Evolutionary conservation across 2,113 vertebrate species (phyloP).

Genomic region (Australoheros scitulus): DNA sequence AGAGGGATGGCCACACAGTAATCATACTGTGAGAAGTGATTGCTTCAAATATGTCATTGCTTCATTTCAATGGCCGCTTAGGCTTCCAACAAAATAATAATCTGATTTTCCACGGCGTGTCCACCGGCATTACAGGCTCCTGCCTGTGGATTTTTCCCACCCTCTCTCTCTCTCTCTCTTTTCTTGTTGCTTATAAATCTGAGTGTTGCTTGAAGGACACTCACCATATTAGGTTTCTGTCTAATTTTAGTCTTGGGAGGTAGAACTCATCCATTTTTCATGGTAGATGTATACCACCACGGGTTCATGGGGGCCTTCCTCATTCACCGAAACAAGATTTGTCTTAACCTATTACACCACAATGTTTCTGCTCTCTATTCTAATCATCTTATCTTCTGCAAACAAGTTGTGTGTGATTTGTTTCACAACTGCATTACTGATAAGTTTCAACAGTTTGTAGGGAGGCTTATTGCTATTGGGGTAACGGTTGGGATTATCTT

Average conservation of each 20-base stretch:
- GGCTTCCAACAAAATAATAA: constrained; percentile 45
- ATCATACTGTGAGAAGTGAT: constrained; percentile 25
- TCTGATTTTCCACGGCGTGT: constrained; percentile 44
- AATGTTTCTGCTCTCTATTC: constrained; percentile 5
- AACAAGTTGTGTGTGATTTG: constrained; percentile 12
- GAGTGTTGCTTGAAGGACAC: constrained; percentile 72
- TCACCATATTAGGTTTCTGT: constrained; percentile 68
- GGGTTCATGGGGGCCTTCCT: constrained; percentile 36
- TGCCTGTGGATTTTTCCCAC: constrained; percentile 32
- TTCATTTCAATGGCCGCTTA: constrained; percentile 45
- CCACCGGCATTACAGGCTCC: constrained; percentile 10
- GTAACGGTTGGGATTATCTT: constrained; percentile 21
- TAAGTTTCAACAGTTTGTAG: neutral
- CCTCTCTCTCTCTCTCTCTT: neutral
- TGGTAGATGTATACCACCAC: constrained; percentile 56
- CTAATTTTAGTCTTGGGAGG: constrained; percentile 73
- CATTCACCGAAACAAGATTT: constrained; percentile 47
- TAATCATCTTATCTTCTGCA: constrained; percentile 32
- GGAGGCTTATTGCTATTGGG: neutral
- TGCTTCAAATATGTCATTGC: constrained; percentile 16
- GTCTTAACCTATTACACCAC: constrained; percentile 4
- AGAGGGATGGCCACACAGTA: constrained; percentile 41
- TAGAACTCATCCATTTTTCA: constrained; percentile 77
- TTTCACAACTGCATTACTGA: neutral
- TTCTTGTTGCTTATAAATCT: constrained; percentile 57